phyloP scores from a whole-genome alignment of 1,140 invertebrate species.

The Rhizoglyphus robini region DNA sequence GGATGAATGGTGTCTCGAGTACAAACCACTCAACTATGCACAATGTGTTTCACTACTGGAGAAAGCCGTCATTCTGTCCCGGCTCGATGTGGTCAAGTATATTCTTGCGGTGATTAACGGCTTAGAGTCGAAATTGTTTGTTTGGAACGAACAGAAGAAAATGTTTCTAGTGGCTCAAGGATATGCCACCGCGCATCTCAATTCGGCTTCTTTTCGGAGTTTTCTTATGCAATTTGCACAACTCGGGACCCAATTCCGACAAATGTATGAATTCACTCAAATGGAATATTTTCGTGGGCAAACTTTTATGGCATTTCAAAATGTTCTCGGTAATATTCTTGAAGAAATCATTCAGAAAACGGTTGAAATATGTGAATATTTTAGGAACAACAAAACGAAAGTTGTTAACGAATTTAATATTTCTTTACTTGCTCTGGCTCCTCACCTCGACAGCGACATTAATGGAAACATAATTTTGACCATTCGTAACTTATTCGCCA shows the following conservation, averaged over 20 bases:
- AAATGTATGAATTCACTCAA: neutral
- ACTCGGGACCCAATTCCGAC: neutral
- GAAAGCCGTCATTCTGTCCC: neutral
- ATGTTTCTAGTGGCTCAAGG: neutral
- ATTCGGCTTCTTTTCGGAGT: neutral
- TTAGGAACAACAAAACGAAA: neutral
- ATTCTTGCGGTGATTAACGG: neutral
- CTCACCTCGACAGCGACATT: neutral
- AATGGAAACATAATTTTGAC: neutral
- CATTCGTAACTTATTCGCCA: neutral
- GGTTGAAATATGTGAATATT: neutral
- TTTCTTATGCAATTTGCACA: neutral
- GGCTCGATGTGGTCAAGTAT: neutral
- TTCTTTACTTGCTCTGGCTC: neutral
- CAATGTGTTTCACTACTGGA: neutral
- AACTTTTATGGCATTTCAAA: conserved; percentile 7
- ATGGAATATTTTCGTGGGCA: neutral
- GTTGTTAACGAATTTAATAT: neutral
- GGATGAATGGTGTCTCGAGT: neutral
- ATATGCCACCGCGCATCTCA: neutral
- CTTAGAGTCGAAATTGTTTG: neutral
- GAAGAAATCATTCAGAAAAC: neutral
- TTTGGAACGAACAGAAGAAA: neutral
- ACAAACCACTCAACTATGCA: neutral
- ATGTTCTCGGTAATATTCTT: neutral